These are phyloP conservation scores for Polypterus bichir DNA, from an alignment of 2,113 vertebrate genomes.

Conservation along the genomic window DNA sequence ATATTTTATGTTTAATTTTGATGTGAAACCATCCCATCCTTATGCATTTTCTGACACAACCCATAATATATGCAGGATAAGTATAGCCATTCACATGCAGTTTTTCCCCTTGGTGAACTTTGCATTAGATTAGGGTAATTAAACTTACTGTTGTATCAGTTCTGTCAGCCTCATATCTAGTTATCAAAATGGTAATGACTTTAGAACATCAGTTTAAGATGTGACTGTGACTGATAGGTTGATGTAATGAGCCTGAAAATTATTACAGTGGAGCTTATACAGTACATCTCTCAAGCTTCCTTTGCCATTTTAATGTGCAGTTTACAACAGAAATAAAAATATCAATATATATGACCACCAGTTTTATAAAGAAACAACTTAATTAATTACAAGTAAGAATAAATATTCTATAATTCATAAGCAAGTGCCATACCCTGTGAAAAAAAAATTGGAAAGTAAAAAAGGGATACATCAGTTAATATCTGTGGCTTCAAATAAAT, in stretches of 20 bases:
- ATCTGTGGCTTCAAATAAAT: too few relatives aligned
- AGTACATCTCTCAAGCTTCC: not conserved
- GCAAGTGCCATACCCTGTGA: too few relatives aligned
- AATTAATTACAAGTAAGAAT: too few relatives aligned
- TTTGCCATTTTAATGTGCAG: too few relatives aligned
- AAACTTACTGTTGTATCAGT: conserved; percentile 27
- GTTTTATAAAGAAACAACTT: too few relatives aligned
- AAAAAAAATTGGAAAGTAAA: too few relatives aligned
- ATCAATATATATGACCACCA: too few relatives aligned
- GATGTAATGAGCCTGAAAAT: conserved; percentile 36
- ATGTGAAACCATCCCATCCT: not conserved
- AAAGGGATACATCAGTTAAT: too few relatives aligned
- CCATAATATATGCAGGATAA: conserved; percentile 1
- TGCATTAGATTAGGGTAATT: conserved; percentile 21
- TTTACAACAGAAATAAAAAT: too few relatives aligned
- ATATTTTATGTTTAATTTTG: too few relatives aligned
- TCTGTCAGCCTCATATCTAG: conserved; percentile 27
- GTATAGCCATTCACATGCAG: not conserved
- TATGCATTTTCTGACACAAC: not conserved
- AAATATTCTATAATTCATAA: too few relatives aligned
- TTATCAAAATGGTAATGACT: conserved; percentile 26
- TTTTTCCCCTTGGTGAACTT: not conserved
- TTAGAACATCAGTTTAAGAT: conserved; percentile 26
- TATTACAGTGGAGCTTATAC: conserved; percentile 35
- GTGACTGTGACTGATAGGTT: conserved; percentile 29